Evolutionary conservation across 2,113 vertebrate species (phyloP), one percentile per base, ranked within the genome.

Genomic region (Callipepla squamata): DNA sequence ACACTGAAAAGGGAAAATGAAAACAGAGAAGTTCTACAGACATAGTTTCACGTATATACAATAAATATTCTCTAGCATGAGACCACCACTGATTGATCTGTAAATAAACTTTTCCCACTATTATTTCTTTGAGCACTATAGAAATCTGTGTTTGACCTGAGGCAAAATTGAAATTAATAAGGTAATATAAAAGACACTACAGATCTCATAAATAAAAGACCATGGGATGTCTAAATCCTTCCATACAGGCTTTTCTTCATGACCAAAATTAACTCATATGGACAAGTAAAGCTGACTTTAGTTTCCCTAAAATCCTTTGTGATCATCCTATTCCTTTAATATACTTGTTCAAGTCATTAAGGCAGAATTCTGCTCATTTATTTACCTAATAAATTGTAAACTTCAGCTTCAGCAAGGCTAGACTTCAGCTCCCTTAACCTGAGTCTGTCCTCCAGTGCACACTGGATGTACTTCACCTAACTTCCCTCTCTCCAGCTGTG

Each of bases 101-200:
- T 42, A 87, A 88, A 80, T 13, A 85, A 93, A 77, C 65, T 78
- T 87, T 87, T 87, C 59, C 36, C 62, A 45, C 40, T 87, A 6
- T 85, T 74, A 38, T n/a, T 77, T 85, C 67, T 79, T 72, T 21
- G 36, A 82, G 45, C 68, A 53, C 87, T 77, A 83, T 42, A 85
- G 87, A 94, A 91, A 92, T 85, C 70, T 92, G 63, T 55, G 74
- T 80, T 80, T 93, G 75, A 70, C 93, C 79, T 4, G 34, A 85
- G 90, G 92, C 85, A 89, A 75, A 75, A 85, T 80, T 92, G 89
- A 95, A 92, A 89, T 91, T 91, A 36, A 82, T 94, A 55, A 87
- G 53, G 87, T 89, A 87, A 93, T 85, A 82, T 91, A 96, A 92
- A 47, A 94, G 88, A 65, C 38, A 22, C 51, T 59, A 10, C 9